phyloP scores from a whole-genome alignment of 2,888 invertebrate species.

The Spialia ferax region DNA sequence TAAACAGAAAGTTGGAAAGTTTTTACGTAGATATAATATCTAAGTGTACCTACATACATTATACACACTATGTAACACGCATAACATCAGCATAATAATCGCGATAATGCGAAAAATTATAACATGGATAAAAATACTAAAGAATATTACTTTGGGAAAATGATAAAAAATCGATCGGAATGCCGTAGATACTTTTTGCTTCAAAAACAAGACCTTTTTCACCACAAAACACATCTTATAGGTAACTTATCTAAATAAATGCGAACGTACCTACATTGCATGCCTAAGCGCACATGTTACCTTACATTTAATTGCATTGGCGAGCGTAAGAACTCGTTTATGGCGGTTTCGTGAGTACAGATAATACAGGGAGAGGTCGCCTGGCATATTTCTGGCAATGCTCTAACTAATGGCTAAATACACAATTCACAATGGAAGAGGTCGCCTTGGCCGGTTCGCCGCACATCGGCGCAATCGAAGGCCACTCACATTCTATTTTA shows the following conservation, averaged over 20 bases:
- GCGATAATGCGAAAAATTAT: constrained; percentile 17
- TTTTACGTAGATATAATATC: background rate
- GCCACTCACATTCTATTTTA: constrained; percentile 61
- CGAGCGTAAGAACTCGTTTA: no score
- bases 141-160: constrained; percentile 16
- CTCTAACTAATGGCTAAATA: constrained; percentile 48
- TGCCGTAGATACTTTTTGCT: background rate
- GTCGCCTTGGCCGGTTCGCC: constrained; percentile 59
- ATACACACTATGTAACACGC: no score
- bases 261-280: background rate
- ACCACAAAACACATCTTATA: background rate
- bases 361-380: constrained; percentile 27
- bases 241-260: background rate
- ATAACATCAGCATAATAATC: no score
- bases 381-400: constrained; percentile 36
- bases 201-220: background rate
- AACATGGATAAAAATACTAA: constrained; percentile 18
- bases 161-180: constrained; percentile 8
- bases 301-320: constrained; percentile 20
- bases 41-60: no score
- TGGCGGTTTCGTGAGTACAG: constrained; percentile 26
- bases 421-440: constrained; percentile 43
- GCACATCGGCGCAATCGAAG: constrained; percentile 56
- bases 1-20: no score
- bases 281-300: background rate